A percentile compares a stretch with the other conserved stretches of the same genome.
Conservation (phyloP, 2,797 vertebrate genomes). For the Tenualosa ilisha region DNA sequence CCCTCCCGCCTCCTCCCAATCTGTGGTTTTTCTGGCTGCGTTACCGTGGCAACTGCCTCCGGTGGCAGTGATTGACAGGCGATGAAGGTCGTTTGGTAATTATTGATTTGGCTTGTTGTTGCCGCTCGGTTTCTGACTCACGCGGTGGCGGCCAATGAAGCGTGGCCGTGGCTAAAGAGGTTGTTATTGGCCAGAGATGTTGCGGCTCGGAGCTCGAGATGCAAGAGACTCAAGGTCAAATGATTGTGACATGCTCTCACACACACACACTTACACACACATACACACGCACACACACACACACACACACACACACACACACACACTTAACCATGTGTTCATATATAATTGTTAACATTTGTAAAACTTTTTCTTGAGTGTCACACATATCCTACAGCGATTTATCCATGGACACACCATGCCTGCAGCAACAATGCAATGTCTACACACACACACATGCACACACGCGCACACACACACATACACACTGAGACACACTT, state of each 20-base stretch:
- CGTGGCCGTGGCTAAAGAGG: neutral
- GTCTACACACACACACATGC: neutral
- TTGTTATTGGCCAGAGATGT: neutral
- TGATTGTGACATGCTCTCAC: neutral
- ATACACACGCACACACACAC: neutral
- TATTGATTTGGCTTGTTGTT: constrained; percentile 17
- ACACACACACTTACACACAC: neutral
- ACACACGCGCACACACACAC: neutral
- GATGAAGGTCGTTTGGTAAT: constrained; percentile 15
- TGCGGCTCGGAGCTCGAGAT: neutral
- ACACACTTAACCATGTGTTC: neutral
- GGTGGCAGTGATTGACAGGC: constrained; percentile 37
- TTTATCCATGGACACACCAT: neutral
- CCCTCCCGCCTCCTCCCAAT: neutral
- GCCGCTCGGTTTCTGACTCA: neutral
- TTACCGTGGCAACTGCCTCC: constrained; percentile 43
- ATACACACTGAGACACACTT: constrained; percentile 27
- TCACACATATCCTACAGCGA: neutral
- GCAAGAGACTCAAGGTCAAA: neutral
- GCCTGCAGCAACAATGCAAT: neutral
- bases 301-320: neutral
- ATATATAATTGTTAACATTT: neutral
- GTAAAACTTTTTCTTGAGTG: neutral
- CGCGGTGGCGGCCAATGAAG: neutral
- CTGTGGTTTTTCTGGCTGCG: neutral